Conservation (phyloP, 2,888 invertebrate genomes). For the Chaitophorus viminalis region DNA sequence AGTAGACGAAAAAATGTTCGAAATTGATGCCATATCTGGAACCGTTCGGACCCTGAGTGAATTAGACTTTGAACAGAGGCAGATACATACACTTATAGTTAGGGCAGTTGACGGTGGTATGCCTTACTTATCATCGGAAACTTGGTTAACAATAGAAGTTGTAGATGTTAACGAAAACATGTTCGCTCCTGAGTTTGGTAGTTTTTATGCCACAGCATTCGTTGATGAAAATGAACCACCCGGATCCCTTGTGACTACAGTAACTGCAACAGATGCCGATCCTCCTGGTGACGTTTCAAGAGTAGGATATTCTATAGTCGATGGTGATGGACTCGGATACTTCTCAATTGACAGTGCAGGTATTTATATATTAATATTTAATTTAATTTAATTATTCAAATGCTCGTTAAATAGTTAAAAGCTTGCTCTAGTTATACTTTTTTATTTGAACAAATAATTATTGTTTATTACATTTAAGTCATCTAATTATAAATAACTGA, state of each 20-base stretch:
- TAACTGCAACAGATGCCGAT: slow-evolving; percentile 84
- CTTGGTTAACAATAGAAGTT: slow-evolving; percentile 84
- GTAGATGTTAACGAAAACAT: slow-evolving; percentile 95
- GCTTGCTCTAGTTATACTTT: no score
- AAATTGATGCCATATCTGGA: slow-evolving; percentile 86
- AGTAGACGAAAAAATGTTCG: slow-evolving; percentile 74
- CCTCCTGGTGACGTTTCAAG: slow-evolving; percentile 82
- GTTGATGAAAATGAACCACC: slow-evolving; percentile 84
- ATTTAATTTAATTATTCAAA: no score
- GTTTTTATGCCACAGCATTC: slow-evolving; percentile 79
- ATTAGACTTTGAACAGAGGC: slow-evolving; percentile 89
- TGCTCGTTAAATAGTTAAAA: no score
- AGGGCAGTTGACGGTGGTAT: slow-evolving; percentile 87
- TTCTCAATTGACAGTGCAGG: slow-evolving; percentile 81
- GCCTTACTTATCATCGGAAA: slow-evolving; percentile 82
- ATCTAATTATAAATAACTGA: no score
- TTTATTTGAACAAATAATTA: no score
- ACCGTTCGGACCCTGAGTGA: slow-evolving; percentile 81
- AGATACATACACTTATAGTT: slow-evolving; percentile 87
- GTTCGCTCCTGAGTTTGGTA: slow-evolving; percentile 83
- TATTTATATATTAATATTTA: slow-evolving; percentile 58
- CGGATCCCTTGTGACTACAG: slow-evolving; percentile 80
- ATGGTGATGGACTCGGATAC: slow-evolving; percentile 89
- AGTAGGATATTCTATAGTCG: slow-evolving; percentile 85
- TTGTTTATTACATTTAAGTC: no score